Evolutionary conservation across 2,797 vertebrate genomes (phyloP).

Genomic region (Lepus townsendii): DNA sequence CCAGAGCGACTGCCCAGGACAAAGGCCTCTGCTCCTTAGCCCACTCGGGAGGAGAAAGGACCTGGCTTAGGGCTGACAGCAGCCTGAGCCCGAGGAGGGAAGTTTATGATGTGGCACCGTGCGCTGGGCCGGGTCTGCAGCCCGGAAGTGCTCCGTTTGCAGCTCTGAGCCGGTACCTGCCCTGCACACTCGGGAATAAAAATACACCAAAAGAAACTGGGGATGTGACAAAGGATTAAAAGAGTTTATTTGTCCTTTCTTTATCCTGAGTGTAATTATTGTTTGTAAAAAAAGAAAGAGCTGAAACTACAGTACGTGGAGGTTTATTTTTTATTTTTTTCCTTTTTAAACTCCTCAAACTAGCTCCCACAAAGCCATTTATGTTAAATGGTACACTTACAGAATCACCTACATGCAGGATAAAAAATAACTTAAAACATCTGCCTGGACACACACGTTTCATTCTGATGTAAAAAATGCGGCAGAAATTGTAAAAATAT

Average conservation of each 20-base stretch:
- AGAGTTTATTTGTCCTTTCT: conserved; percentile 74
- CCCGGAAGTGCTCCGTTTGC: conserved; percentile 76
- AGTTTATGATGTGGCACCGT: conserved; percentile 70
- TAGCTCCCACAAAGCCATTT: conserved; percentile 86
- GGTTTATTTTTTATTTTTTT: not conserved
- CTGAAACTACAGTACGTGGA: conserved; percentile 82
- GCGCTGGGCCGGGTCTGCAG: conserved; percentile 64
- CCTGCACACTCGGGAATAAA: conserved; percentile 75
- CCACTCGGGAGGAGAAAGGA: conserved; percentile 64
- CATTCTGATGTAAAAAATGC: conserved; percentile 64
- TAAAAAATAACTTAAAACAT: conserved; percentile 85
- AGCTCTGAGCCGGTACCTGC: conserved; percentile 72
- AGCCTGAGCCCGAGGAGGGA: conserved; percentile 70
- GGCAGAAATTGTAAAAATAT: conserved; percentile 65
- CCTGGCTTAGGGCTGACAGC: conserved; percentile 70
- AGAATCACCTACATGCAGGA: conserved; percentile 85
- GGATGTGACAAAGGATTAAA: conserved; percentile 67
- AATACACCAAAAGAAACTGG: conserved; percentile 60
- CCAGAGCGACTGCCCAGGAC: conserved; percentile 69
- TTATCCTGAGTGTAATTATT: conserved; percentile 68
- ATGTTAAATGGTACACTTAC: conserved; percentile 83
- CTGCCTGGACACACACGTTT: conserved; percentile 78
- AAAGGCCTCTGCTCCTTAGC: conserved; percentile 72
- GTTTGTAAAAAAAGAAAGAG: conserved; percentile 75
- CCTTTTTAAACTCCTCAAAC: conserved; percentile 78